phyloP scores from a whole-genome alignment of 2,113 vertebrate genomes.

The Tetraodon nigroviridis region DNA sequence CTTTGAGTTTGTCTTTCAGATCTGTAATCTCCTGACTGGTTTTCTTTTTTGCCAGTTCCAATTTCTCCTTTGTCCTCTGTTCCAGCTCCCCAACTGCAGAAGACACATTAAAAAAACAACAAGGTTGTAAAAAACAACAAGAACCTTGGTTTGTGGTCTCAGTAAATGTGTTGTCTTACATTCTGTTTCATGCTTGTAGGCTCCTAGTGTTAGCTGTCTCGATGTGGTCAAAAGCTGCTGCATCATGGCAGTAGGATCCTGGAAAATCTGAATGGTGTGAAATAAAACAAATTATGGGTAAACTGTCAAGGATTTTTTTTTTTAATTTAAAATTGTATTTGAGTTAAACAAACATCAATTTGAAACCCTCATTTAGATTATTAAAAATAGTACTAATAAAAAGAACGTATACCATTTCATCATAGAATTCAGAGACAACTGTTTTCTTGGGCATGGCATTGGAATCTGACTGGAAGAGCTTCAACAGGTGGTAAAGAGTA shows the following conservation, averaged over 20 bases:
- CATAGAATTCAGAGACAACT: constrained; percentile 98
- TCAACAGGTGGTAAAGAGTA: constrained; percentile 93
- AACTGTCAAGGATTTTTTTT: too few relatives aligned
- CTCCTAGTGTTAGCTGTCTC: constrained; percentile 91
- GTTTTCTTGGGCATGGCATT: constrained; percentile 98
- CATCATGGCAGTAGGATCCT: constrained; percentile 99
- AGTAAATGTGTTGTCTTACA: constrained; percentile 75
- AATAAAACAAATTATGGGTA: too few relatives aligned
- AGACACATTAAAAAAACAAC: neutral
- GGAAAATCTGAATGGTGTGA: constrained; percentile 83
- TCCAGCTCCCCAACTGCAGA: constrained; percentile 88
- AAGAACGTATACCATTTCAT: constrained; percentile 92
- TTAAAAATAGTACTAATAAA: neutral
- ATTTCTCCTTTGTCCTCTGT: constrained; percentile 91
- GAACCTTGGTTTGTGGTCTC: neutral
- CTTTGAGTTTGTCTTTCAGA: constrained; percentile 95
- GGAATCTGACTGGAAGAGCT: constrained; percentile 96
- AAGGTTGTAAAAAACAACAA: neutral
- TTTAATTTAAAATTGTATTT: too few relatives aligned
- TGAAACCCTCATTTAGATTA: neutral
- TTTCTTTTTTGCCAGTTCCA: constrained; percentile 94
- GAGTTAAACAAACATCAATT: neutral
- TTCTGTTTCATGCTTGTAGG: constrained; percentile 98
- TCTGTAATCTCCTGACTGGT: constrained; percentile 96
- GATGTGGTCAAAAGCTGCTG: constrained; percentile 95